Base-by-base conservation (phyloP, 2,113 vertebrate genomes). In the Ploceus nigricollis region DNA sequence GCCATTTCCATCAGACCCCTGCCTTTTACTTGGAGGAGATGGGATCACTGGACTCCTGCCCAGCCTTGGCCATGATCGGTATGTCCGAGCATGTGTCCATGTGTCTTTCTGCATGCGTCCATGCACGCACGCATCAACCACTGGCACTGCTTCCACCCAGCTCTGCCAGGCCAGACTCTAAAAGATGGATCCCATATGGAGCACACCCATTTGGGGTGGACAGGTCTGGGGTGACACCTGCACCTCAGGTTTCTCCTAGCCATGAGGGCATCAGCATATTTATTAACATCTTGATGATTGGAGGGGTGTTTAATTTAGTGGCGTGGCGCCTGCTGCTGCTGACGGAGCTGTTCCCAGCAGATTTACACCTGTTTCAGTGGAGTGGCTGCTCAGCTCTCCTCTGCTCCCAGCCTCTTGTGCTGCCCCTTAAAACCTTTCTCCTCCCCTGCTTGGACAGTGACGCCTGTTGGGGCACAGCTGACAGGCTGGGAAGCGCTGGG, bases 311-410 rank as follows among this genome's bases (percentile, higher is more conserved):
- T 94, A 92, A 92, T 95, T 96, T 89, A 89, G 83, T 14, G 11
- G 28, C 0, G 2, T 66, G 86, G 76, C 5, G 8, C 70, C 30
- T 18, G 82, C 71, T 82, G 64, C 86, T 90, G 89, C 80, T 80
- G 91, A 89, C 44, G 0, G 93, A 89, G 94, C 92, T 93, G 69
- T 40, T 85, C 82, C 94, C 69, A 87, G 88, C 64, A 93, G 85
- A 94, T 96, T 95, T 91, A 94, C 94, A 94, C 94, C 94, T 96
- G 93, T 95, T 82, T 48, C 40, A 5, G 25, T 64, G 51, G 63
- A 75, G 65, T 40, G 40, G 60, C 37, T 90, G 80, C 76, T 90
- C 76, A 64, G 56, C 28, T 87, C 72, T 89, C 28, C 51, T 91
- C 35, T 6, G 0, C 47, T 94, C 60, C 40, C 0, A 0, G 53